Base-by-base conservation (phyloP, 2,888 invertebrate genomes). In the Cheilosia impressa region DNA sequence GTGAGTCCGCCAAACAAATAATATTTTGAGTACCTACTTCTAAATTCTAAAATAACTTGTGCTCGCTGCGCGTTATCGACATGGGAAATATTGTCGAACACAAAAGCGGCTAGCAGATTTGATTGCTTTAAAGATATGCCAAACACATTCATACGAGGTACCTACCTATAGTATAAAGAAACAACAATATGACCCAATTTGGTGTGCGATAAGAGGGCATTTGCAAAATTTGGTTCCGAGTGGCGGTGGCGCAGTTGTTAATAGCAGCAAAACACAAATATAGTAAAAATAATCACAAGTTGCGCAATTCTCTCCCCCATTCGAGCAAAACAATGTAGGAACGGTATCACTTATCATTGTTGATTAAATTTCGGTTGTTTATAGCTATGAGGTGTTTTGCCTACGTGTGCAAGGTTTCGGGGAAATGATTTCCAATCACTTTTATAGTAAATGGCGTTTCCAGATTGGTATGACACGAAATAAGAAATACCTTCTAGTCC, bases 121-220 rank as follows among this genome's bases (percentile, higher is more conserved):
- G 24, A 58, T 52, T 52, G 7, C 17, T 41, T 62, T 10, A 19
- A 62, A 62, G 72, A 72, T 72, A 62, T 50, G 72, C 62, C 43
- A 72, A 62, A 34, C 45, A 50, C 19, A 9, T n/a, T 45, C 6
- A 7, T 2, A 31, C 27, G 1, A 31, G 27, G 27, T 31, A 45
- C 0, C 4, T 9, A 34, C 10, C 13, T 4, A 13, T 10, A 15
- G 1, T 31, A 13, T 10, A 41, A 22, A 41, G 22, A 24, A 55
- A 65, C 55, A 45, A 17, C 38, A 58, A 68, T 68, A 34, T 60
- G 76, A 68, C 76, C 68, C 60, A 68, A 52, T 77, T 77, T 62
- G 22, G 13, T 19, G 24, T 15, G 24, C 57, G 60, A 77, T 73
- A 63, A 55, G 34, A 9, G 3, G 38, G 4, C 1, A 3, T 13